Evolutionary conservation across 2,113 vertebrate genomes (phyloP).

Genomic region (Ciconia stormi): DNA sequence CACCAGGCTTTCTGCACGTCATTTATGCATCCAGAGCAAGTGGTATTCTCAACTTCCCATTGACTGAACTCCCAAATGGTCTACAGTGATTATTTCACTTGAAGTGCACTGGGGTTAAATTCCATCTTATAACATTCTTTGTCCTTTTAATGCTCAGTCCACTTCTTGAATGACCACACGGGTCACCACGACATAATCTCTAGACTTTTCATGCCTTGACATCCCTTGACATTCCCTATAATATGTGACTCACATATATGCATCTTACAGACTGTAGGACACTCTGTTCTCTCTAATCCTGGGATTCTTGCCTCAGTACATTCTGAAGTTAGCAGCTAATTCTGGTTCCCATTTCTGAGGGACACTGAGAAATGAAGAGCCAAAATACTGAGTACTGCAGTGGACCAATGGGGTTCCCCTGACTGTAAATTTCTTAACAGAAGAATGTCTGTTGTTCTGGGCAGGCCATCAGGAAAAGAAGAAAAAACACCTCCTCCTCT

Average conservation of each 20-base stretch:
- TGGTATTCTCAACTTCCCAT: not conserved
- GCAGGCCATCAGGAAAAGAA: not conserved
- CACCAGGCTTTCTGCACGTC: not conserved
- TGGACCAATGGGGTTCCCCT: not conserved
- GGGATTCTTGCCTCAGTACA: not conserved
- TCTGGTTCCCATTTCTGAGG: not conserved
- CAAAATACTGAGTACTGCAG: not conserved
- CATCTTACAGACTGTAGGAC: not conserved
- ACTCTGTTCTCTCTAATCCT: not conserved
- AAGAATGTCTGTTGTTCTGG: not conserved
- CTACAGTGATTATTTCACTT: not conserved
- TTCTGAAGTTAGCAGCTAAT: not conserved
- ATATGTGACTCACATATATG: not conserved
- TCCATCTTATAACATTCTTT: not conserved
- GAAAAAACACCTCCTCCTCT: not conserved
- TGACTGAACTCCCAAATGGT: not conserved
- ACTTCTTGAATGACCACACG: not conserved
- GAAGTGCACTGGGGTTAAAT: not conserved
- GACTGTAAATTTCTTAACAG: not conserved
- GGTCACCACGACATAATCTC: rapidly evolving
- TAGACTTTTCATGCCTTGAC: not conserved
- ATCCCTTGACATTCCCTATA: not conserved
- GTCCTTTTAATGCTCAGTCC: not conserved
- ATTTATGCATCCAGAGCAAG: not conserved
- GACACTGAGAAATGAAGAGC: not conserved